Conservation (phyloP, 2,113 vertebrate genomes). For the Dasypus novemcinctus region DNA sequence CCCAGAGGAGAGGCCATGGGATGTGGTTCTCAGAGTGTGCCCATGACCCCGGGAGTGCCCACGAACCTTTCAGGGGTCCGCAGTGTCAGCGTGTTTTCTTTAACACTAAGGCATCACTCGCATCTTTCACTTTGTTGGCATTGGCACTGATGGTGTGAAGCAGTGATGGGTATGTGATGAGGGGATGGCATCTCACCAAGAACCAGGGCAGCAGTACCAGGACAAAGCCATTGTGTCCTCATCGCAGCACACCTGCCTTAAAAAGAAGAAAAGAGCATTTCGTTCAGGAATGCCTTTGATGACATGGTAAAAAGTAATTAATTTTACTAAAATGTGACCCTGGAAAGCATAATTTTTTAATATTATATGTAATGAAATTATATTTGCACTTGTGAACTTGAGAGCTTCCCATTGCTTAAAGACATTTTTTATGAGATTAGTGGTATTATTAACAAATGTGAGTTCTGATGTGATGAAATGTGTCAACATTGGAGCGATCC, state of each 20-base stretch:
- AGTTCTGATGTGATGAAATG: not conserved
- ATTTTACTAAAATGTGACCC: not conserved
- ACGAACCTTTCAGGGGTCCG: not conserved
- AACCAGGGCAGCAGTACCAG: not conserved
- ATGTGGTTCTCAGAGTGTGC: not conserved
- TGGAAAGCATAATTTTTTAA: not conserved
- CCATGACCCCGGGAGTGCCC: not conserved
- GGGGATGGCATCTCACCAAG: no score
- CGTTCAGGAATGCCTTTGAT: not conserved
- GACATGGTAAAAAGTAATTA: not conserved
- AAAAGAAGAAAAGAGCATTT: not conserved
- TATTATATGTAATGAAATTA: fast-evolving
- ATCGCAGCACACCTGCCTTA: no score
- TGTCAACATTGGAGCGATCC: not conserved
- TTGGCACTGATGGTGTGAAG: not conserved
- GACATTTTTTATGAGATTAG: not conserved
- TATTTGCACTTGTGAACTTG: not conserved
- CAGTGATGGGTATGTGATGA: fast-evolving
- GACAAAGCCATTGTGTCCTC: fast-evolving
- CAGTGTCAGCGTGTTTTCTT: not conserved
- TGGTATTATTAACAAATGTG: fast-evolving
- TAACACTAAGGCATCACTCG: not conserved
- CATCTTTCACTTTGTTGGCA: not conserved
- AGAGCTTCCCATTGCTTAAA: not conserved
- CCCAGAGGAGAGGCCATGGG: no score